Percentiles rank a stretch among this genome's conserved stretches.
Conservation (phyloP, 2,113 vertebrate genomes). For the Microtus montanus region DNA sequence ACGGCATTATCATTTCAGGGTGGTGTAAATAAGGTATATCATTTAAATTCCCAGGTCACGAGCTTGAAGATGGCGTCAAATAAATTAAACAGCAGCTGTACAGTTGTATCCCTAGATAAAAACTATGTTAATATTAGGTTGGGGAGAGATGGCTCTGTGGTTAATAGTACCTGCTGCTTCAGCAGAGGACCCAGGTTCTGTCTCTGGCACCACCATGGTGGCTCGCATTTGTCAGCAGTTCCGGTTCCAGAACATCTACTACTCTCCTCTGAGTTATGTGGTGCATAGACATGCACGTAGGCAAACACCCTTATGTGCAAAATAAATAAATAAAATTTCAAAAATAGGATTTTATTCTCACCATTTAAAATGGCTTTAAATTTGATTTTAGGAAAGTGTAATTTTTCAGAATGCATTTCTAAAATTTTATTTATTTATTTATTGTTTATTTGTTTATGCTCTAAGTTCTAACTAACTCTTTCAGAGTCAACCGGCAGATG, state of each 20-base stretch:
- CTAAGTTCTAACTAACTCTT: background rate
- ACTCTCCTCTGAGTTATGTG: too few relatives aligned
- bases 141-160: background rate
- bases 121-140: background rate
- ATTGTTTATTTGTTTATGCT: background rate
- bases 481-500: background rate
- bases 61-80: conserved; percentile 73
- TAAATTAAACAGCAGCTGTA: conserved; percentile 64
- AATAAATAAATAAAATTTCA: background rate
- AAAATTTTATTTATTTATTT: too few relatives aligned
- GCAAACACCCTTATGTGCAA: background rate
- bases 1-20: conserved; percentile 15
- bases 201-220: background rate
- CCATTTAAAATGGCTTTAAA: background rate
- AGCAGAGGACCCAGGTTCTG: background rate
- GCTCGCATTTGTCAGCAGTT: background rate
- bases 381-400: background rate
- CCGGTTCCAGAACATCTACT: too few relatives aligned
- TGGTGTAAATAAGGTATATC: conserved; percentile 71
- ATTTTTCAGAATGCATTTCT: background rate
- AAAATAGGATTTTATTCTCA: background rate
- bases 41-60: conserved; percentile 77
- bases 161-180: background rate
- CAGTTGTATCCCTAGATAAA: conserved; percentile 77
- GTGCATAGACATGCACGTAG: background rate